Percentiles rank a stretch among this genome's conserved stretches.
phyloP scores from a whole-genome alignment of 1,140 invertebrate genomes.

The Procambarus virginalis region DNA sequence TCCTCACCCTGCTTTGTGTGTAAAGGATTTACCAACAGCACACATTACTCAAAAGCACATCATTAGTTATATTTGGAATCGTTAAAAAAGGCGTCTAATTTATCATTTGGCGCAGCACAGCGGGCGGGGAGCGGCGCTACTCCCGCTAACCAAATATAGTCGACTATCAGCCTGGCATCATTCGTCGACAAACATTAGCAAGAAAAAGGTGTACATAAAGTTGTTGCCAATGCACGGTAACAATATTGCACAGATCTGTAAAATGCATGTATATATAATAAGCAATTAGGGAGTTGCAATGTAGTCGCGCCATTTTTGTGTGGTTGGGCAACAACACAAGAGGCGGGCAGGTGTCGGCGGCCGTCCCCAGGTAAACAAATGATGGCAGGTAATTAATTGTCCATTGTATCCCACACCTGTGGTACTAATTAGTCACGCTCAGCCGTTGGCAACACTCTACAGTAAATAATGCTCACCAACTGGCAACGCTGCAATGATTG shows the following conservation, averaged over 20 bases:
- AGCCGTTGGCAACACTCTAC: background rate
- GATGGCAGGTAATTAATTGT: background rate
- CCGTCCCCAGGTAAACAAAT: background rate
- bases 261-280: background rate
- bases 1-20: too few relatives aligned
- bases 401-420: background rate
- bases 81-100: background rate
- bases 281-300: background rate
- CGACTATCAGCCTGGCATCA: background rate
- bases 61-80: conserved; percentile 1
- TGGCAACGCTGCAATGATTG: background rate
- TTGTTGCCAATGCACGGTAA: background rate
- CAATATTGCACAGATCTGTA: background rate
- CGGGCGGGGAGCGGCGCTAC: background rate
- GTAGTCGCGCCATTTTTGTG: background rate
- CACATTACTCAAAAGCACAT: background rate
- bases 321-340: background rate
- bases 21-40: background rate
- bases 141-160: background rate
- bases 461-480: background rate
- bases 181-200: background rate
- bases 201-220: background rate
- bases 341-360: background rate
- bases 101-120: background rate
- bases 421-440: background rate